Base-by-base conservation (phyloP, 1,140 invertebrate genomes). In the Leptinotarsa texana region DNA sequence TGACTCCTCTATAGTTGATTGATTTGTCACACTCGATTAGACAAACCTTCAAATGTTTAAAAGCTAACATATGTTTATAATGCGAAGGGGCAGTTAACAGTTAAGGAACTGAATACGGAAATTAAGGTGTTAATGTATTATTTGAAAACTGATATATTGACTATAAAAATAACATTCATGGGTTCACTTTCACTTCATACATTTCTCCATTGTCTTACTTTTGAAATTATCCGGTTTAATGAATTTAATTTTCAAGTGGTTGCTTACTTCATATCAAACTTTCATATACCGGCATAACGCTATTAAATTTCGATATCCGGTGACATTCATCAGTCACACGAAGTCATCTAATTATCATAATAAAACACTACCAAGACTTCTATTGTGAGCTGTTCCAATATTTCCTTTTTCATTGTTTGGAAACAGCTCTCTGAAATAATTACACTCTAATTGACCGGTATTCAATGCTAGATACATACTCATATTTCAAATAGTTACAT, bases 311-410 rank as follows among this genome's bases (percentile, higher is more conserved):
- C 63, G 13, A 65, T 65, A 68, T 68, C 66, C 66, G 49, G 66
- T 68, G 66, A 68, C 66, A 68, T 68, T 68, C 24, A 42, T 68
- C 66, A 68, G n/a, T 17, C 15, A 33, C 13, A 68, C n/a, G 15
- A 18, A 68, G 42, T 68, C 42, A 68, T 68, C 66, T 18, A 68
- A 68, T 68, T 68, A 68, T 47, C 27, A 18, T 5, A 68, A 17
- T 57, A 57, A 57, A 17, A 17, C 51, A 57, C 51, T 57, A 57
- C 51, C 51, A 57, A n/a, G 17, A 57, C 51, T 57, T 57, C 51
- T 57, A 57, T 57, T 57, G 51, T 57, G 15, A 42, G 51, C 15
- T 57, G 51, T 57, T 17, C 51, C 6, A 15, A 57, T 57, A 57
- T 57, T 57, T 57, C 13, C n/a, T 57, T 18, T 17, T 57, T 15